phyloP scores from a whole-genome alignment of 2,797 vertebrate genomes.

The Sebastes diaconus region DNA sequence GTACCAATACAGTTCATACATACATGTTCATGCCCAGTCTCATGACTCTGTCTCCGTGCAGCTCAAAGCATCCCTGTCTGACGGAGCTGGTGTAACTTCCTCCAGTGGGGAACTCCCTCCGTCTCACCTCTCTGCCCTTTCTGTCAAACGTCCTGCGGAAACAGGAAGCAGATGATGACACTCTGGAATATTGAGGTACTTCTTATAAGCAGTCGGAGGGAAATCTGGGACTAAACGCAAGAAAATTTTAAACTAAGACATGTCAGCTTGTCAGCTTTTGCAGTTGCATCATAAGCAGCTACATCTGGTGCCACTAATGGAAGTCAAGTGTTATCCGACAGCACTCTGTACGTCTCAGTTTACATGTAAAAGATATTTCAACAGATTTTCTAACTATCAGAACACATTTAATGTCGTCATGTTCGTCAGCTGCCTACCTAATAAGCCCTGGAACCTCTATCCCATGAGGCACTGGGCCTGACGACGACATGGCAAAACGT shows the following conservation, averaged over 20 bases:
- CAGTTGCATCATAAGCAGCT: background rate
- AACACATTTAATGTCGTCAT: background rate
- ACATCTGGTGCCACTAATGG: background rate
- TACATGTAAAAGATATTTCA: background rate
- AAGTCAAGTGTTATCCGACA: background rate
- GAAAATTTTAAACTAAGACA: background rate
- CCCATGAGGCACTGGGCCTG: constrained; percentile 89
- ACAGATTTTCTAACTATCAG: background rate
- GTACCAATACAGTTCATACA: constrained; percentile 30
- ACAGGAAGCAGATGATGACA: constrained; percentile 35
- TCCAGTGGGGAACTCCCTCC: constrained; percentile 80
- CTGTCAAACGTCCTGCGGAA: constrained; percentile 84
- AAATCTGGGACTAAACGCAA: background rate
- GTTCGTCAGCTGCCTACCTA: constrained; percentile 76
- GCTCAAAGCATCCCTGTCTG: constrained; percentile 87
- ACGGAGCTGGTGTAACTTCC: constrained; percentile 83
- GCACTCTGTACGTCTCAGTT: background rate
- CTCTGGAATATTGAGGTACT: background rate
- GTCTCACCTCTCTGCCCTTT: constrained; percentile 85
- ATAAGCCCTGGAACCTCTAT: constrained; percentile 90
- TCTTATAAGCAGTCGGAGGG: background rate
- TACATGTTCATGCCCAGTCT: constrained; percentile 93
- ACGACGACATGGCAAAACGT: constrained; percentile 78
- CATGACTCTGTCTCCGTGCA: constrained; percentile 89
- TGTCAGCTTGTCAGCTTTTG: background rate